phyloP scores from a whole-genome alignment of 2,113 vertebrate genomes.

The Dasyprocta punctata region DNA sequence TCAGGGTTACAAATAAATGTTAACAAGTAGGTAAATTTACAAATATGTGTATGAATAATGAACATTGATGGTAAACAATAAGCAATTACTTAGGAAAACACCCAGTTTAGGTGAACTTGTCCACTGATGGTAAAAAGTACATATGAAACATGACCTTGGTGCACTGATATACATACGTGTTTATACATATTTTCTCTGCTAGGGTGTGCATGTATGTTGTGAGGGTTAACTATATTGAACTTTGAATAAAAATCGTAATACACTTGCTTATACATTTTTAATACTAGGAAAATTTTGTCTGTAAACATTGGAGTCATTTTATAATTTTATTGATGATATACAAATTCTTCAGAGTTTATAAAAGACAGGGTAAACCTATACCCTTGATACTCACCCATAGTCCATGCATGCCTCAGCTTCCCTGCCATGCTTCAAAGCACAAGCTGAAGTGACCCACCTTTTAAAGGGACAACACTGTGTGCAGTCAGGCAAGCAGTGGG shows the following conservation, averaged over 20 bases:
- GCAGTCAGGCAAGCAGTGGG: background rate
- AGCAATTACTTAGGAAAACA: constrained; percentile 54
- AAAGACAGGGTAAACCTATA: background rate
- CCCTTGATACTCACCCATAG: background rate
- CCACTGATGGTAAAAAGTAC: background rate
- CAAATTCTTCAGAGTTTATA: background rate
- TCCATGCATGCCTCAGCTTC: background rate
- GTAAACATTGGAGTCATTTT: background rate
- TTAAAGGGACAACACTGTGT: background rate
- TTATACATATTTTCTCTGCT: background rate
- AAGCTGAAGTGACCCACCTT: background rate
- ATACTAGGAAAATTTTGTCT: constrained; percentile 15
- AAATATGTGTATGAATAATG: constrained; percentile 42
- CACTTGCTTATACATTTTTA: background rate
- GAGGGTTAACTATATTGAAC: background rate
- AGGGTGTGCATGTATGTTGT: background rate
- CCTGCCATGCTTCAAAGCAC: background rate
- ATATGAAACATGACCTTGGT: background rate
- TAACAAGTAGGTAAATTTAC: constrained; percentile 1
- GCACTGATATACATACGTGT: background rate
- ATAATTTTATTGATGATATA: background rate
- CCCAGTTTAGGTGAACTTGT: background rate
- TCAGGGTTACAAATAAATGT: constrained; percentile 27
- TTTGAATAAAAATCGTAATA: constrained; percentile 44
- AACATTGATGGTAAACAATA: background rate